Base-by-base conservation (phyloP, 2,888 invertebrate species). In the Tipula unca region DNA sequence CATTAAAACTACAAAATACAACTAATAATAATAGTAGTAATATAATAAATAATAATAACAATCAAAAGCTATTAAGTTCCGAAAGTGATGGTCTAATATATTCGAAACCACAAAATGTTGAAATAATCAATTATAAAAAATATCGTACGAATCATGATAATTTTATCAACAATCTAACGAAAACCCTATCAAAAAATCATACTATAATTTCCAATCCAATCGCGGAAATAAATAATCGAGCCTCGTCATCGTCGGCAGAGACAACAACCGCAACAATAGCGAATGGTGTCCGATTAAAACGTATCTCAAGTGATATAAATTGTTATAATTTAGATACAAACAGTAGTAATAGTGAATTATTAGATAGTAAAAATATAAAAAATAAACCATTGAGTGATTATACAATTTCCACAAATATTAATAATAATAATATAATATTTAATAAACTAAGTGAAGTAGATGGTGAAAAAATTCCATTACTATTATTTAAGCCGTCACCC, bases 41-140 rank as follows among this genome's bases (percentile, higher is more conserved):
- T 69, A 25, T 1, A n/a, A 32, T 32, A 17, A 29, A 13, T 6
- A 83, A 32, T 32, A 83, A 82, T 82, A 82, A 82, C 29, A 82
- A 83, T 83, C 32, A 83, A 17, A 83, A 29, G 35, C 1, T 84
- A 84, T 36, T 84, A 36, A 84, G 36, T 84, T 84, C 84, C 17
- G 84, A 84, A 39, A 84, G 84, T 84, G 84, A 84, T 84, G 84
- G 84, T 20, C 84, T 36, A 36, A 84, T 84, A 17, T 84, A 36
- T 84, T 39, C 20, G 8, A 84, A 84, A 20, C 20, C n/a, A 10
- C 32, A 84, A 39, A 84, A 84, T 84, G 84, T 25, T 84, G 83
- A 83, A 83, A 83, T 83, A 32, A 83, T 83, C 10, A 32, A 83
- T 83, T 32, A 83, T 10, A 83, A 83, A 5, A 83, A 83, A 83